Conservation (phyloP, 2,888 invertebrate genomes). For the Micoletzkya japonica region DNA sequence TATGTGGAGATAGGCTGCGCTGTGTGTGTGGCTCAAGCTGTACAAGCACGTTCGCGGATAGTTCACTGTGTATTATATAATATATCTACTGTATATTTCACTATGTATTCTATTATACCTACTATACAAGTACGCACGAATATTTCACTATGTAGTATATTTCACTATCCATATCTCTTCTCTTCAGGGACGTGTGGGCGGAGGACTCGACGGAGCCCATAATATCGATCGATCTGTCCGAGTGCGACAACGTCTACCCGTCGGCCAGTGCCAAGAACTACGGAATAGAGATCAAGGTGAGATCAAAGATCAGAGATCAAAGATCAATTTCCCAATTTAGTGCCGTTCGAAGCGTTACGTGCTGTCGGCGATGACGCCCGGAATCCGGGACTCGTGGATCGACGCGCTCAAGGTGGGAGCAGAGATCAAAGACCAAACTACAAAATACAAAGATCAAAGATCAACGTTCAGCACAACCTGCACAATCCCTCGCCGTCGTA, state of each 20-base stretch:
- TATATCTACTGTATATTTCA: too few relatives aligned
- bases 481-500: slow-evolving; percentile 62
- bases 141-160: too few relatives aligned
- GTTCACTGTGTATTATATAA: too few relatives aligned
- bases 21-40: too few relatives aligned
- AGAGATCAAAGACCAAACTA: slow-evolving; percentile 3
- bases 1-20: neutral
- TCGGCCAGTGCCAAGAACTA: slow-evolving; percentile 57
- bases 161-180: too few relatives aligned
- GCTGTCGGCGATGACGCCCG: slow-evolving; percentile 63
- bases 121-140: too few relatives aligned
- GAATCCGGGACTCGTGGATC: slow-evolving; percentile 64
- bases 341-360: slow-evolving; percentile 56
- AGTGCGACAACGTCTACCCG: slow-evolving; percentile 62
- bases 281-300: slow-evolving; percentile 62
- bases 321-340: slow-evolving; percentile 33
- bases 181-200: slow-evolving; percentile 60
- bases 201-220: slow-evolving; percentile 58
- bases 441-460: slow-evolving; percentile 6
- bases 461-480: slow-evolving; percentile 40
- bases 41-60: too few relatives aligned
- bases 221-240: slow-evolving; percentile 56
- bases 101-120: too few relatives aligned
- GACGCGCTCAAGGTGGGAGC: slow-evolving; percentile 32
- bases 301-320: neutral